Percentiles rank a stretch among this genome's conserved stretches.
phyloP scores from a whole-genome alignment of 2,888 invertebrate species.

The Phaedon cochleariae region DNA sequence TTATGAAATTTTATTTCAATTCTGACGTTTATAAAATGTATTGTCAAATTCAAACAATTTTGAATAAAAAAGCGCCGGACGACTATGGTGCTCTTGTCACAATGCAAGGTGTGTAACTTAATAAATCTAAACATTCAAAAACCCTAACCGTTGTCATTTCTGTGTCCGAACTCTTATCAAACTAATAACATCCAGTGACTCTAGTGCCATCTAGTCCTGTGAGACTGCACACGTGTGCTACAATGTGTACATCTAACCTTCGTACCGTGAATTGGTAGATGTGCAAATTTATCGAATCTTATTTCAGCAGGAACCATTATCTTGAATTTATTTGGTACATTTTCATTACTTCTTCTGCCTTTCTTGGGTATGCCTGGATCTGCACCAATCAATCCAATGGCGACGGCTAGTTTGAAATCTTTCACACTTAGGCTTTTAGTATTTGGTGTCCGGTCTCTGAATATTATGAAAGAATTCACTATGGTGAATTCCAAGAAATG shows the following conservation, averaged over 20 bases:
- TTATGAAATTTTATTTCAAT: too few relatives aligned
- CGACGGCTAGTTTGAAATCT: conserved; percentile 21
- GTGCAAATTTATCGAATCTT: conserved; percentile 6
- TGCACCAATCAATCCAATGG: neutral
- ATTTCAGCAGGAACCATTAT: conserved; percentile 6
- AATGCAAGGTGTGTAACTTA: too few relatives aligned
- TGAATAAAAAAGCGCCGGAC: too few relatives aligned
- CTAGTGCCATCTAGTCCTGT: too few relatives aligned
- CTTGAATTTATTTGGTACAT: conserved; percentile 12
- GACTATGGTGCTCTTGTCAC: too few relatives aligned
- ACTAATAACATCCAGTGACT: too few relatives aligned
- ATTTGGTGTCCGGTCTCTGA: neutral
- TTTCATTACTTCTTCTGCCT: conserved; percentile 2
- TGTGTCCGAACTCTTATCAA: too few relatives aligned
- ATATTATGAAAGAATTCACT: conserved; percentile 15
- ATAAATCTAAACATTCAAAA: too few relatives aligned
- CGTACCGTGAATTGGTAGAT: conserved; percentile 19
- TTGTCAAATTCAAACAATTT: too few relatives aligned
- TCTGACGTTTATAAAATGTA: too few relatives aligned
- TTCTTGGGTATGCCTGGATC: conserved; percentile 1
- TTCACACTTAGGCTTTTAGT: conserved; percentile 3
- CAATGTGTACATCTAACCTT: conserved; percentile 13
- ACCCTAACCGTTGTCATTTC: too few relatives aligned
- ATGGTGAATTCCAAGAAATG: conserved; percentile 5
- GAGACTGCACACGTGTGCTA: neutral